phyloP scores from a whole-genome alignment of 1,140 invertebrate genomes.

The Physella acuta region DNA sequence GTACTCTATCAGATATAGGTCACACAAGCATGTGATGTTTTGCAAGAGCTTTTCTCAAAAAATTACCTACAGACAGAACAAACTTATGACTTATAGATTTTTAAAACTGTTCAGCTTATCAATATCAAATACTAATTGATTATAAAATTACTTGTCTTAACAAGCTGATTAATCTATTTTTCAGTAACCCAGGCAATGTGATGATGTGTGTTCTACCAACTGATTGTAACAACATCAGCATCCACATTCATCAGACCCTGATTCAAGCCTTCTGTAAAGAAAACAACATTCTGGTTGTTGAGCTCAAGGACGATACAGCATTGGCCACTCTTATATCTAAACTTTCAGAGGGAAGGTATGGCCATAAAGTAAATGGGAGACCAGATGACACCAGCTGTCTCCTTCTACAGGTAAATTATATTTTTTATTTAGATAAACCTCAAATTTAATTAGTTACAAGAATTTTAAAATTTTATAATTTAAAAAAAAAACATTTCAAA shows the following conservation, averaged over 20 bases:
- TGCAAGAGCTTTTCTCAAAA: no score
- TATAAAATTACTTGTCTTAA: no score
- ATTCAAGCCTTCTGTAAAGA: constrained; percentile 17
- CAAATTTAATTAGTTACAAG: neutral
- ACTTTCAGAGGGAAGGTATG: neutral
- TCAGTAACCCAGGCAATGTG: neutral
- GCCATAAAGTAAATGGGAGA: neutral
- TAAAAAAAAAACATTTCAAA: neutral
- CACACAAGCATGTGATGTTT: no score
- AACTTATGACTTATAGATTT: no score
- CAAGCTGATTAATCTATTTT: neutral
- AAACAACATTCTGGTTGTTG: constrained; percentile 10
- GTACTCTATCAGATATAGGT: no score
- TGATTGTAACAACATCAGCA: neutral
- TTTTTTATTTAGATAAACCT: neutral
- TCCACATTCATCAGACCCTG: constrained; percentile 18
- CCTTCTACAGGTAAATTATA: constrained; percentile 5
- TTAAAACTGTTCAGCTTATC: no score
- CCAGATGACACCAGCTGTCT: constrained; percentile 9
- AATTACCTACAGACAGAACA: no score
- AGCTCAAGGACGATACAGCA: neutral
- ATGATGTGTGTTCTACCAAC: constrained; percentile 10
- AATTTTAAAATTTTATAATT: neutral
- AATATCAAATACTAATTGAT: no score
- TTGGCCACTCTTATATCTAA: neutral